These are phyloP conservation scores for Petrocephalus zakoni DNA, from an alignment of 2,113 vertebrate species.

Conservation along the genomic window DNA sequence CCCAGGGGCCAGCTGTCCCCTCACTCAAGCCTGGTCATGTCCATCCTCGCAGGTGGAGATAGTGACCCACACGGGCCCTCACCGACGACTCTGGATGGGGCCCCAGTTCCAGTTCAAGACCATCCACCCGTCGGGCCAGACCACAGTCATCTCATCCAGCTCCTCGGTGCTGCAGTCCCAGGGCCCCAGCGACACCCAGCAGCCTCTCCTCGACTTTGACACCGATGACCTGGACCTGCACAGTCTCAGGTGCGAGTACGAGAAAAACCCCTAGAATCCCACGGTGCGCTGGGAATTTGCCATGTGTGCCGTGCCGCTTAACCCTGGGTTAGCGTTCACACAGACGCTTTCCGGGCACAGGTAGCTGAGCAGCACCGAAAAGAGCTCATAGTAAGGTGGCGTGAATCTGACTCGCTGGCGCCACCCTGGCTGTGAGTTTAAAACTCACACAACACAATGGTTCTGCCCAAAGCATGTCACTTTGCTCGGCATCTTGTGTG, in stretches of 20 bases:
- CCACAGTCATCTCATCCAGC: conserved; percentile 93
- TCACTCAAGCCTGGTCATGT: neutral
- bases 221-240: conserved; percentile 93
- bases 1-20: neutral
- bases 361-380: neutral
- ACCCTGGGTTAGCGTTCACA: neutral
- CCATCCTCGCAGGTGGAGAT: conserved; percentile 86
- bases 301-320: neutral
- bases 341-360: neutral
- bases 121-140: conserved; percentile 95
- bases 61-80: conserved; percentile 93
- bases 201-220: conserved; percentile 92
- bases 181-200: conserved; percentile 81
- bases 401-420: neutral
- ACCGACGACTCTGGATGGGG: conserved; percentile 95
- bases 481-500: neutral
- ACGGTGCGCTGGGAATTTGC: neutral
- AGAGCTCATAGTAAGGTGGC: neutral
- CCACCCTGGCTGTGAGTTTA: neutral
- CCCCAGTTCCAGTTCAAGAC: conserved; percentile 99
- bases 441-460: neutral
- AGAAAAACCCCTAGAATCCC: neutral
- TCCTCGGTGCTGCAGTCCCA: conserved; percentile 96
- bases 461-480: neutral
- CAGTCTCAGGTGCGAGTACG: conserved; percentile 81